Base-by-base conservation (phyloP, 2,888 invertebrate species). In the Ectemnius lituratus region DNA sequence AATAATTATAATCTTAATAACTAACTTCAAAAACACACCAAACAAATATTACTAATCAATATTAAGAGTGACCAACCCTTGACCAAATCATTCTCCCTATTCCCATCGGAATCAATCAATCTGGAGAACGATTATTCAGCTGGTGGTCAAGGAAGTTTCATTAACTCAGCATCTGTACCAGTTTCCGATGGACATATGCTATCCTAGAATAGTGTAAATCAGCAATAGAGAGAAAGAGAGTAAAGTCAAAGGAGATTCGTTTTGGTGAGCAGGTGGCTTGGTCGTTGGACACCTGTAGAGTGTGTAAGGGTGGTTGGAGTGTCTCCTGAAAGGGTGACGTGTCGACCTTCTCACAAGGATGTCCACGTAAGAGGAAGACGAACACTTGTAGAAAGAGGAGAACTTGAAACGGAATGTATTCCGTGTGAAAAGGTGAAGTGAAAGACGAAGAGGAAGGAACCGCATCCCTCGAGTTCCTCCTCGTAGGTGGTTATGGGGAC, bases 401-500 rank as follows among this genome's bases (percentile, higher is more conserved):
- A 47, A 4, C 23, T 23, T 3, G 23, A 23, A 23, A 3, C 2
- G 23, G 23, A 23, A 23, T 23, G 23, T 23, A 23, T 23, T 23
- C 47, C 57, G 47, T 59, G 57, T 52, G 56, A n/a, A 45, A 45
- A 13, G 4, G 37, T 46, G 20, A 1, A 56, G 18, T 16, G 5
- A 28, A 45, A 14, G 46, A 64, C 4, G 47, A 47, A 11, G 49
- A 18, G 20, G 60, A 5, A 58, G 59, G 52, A 61, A 58, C 52
- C 64, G 61, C 37, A 37, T 37, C 49, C 67, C 60, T 23, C 58
- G 65, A 52, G 28, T 67, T 63, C 65, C 57, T 62, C 57, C 67
- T 79, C 69, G 76, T 74, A 62, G 76, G 76, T 70, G 68, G 73
- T 67, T 63, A 18, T 37, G 28, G 57, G 62, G 72, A 65, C 49